A percentile compares a stretch with the other conserved stretches of the same genome.
Evolutionary conservation across 2,797 vertebrate species (phyloP).

Genomic region (Lerista edwardsae): DNA sequence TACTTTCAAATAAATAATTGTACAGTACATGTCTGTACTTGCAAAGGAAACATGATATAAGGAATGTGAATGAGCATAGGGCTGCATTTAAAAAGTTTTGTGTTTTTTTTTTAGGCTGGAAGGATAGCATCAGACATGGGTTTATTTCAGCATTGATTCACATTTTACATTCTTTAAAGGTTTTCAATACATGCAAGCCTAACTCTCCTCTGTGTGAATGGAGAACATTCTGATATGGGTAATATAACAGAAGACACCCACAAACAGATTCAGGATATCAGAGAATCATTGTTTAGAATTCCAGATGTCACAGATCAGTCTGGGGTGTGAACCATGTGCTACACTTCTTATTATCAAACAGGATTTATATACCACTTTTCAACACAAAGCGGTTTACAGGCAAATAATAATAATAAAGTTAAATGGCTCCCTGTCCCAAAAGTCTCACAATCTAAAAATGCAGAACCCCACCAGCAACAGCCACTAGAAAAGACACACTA

Average conservation of each 20-base stretch:
- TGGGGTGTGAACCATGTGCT: too few species aligned
- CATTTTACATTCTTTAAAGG: not conserved
- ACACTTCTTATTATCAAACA: too few species aligned
- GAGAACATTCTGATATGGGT: not conserved
- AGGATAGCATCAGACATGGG: not conserved
- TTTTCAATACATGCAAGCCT: not conserved
- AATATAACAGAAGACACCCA: not conserved
- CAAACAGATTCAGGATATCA: not conserved
- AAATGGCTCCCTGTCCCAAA: too few species aligned
- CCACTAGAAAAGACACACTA: too few species aligned
- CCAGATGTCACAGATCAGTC: not conserved
- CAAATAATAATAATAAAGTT: too few species aligned
- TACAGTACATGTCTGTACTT: not conserved
- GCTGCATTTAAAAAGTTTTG: not conserved
- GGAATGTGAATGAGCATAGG: not conserved
- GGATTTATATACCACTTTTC: too few species aligned
- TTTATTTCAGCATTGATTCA: not conserved
- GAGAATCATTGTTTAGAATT: not conserved
- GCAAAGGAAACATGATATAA: not conserved
- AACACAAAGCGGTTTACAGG: too few species aligned
- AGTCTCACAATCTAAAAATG: too few species aligned
- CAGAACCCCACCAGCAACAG: too few species aligned
- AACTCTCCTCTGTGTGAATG: not conserved
- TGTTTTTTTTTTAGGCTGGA: not conserved
- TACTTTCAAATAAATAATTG: not conserved